A percentile compares a stretch with the other conserved stretches of the same genome.
These are phyloP conservation scores for Cyanocitta stelleri DNA, from an alignment of 2,113 vertebrate genomes.

Conservation along the genomic window DNA sequence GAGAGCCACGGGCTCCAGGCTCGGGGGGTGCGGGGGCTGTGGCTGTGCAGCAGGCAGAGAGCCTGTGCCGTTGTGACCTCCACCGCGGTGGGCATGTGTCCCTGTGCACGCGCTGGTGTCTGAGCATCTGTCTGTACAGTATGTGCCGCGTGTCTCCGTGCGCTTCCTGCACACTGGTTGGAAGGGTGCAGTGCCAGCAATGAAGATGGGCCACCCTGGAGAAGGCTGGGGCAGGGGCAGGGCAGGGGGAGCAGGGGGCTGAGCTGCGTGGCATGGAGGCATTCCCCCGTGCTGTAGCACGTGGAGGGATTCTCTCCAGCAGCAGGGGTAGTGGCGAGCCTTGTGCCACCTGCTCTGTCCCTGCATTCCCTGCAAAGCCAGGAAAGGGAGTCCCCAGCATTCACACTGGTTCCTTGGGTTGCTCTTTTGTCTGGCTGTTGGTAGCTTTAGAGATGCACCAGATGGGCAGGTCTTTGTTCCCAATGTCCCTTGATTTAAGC, in stretches of 20 bases:
- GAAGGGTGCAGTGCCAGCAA: background rate
- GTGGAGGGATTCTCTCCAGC: background rate
- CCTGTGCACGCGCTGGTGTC: constrained; percentile 9
- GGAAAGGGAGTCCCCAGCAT: background rate
- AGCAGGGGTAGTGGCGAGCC: fast-evolving
- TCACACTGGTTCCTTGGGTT: background rate
- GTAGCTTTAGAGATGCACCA: background rate
- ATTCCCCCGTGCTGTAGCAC: background rate
- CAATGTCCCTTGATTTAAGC: background rate
- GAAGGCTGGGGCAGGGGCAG: background rate
- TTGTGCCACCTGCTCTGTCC: background rate
- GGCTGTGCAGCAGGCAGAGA: background rate
- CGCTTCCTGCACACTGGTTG: background rate
- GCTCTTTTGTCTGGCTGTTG: background rate
- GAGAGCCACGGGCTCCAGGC: background rate
- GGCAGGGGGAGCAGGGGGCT: background rate
- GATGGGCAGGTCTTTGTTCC: constrained; percentile 9
- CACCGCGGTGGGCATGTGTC: background rate
- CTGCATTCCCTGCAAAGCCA: background rate
- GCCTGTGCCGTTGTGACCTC: background rate
- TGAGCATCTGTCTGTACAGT: background rate
- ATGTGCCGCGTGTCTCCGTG: background rate
- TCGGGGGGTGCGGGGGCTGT: background rate
- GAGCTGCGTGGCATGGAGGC: background rate
- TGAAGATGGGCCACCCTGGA: background rate